Conservation (phyloP, 2,113 vertebrate species). For the Elanoides forficatus region DNA sequence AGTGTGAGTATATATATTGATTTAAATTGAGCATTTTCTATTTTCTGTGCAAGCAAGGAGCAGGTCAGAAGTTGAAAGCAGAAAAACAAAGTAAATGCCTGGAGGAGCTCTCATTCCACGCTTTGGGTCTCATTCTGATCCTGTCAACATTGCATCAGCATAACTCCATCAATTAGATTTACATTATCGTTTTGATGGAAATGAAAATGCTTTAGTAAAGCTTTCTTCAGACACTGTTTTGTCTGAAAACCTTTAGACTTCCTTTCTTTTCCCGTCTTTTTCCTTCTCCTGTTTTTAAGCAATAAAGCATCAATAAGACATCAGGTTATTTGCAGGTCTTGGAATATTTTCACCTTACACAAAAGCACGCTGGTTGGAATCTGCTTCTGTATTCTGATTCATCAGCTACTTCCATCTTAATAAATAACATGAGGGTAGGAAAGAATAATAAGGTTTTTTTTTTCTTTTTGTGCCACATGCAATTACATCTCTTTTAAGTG, state of each 20-base stretch:
- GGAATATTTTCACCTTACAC: slow-evolving; percentile 18
- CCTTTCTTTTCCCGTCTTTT: not conserved
- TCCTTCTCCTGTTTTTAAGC: not conserved
- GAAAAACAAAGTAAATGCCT: not conserved
- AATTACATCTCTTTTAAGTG: slow-evolving; percentile 53
- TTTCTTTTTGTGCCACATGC: slow-evolving; percentile 7
- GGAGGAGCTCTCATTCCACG: not conserved
- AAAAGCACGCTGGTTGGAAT: slow-evolving; percentile 8
- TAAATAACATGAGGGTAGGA: not conserved
- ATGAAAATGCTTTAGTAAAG: not conserved
- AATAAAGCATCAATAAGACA: slow-evolving; percentile 26
- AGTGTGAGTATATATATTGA: not conserved
- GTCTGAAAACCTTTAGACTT: not conserved
- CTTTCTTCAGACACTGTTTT: not conserved
- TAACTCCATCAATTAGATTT: not conserved
- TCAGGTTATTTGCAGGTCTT: not conserved
- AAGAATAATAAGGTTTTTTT: not conserved
- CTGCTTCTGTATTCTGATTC: slow-evolving; percentile 23
- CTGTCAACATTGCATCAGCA: not conserved
- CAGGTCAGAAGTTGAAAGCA: not conserved
- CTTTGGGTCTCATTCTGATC: not conserved
- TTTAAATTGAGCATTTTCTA: slow-evolving; percentile 28
- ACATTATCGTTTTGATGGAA: not conserved
- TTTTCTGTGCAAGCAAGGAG: not conserved
- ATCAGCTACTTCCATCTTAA: not conserved